These are phyloP conservation scores for Melieria omissa DNA, from an alignment of 2,888 invertebrate species.

Conservation along the genomic window DNA sequence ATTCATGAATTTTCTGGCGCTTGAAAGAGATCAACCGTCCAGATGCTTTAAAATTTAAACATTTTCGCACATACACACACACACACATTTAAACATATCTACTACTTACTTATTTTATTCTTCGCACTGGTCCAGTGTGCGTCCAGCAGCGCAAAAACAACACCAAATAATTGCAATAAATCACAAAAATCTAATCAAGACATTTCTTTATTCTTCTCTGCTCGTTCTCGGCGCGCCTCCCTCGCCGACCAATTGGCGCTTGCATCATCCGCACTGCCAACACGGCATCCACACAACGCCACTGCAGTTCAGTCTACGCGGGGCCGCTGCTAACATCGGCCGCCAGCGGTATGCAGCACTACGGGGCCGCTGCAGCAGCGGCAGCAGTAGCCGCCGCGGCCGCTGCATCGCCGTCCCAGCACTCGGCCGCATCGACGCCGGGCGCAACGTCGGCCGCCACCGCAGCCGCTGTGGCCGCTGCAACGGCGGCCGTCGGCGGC, in stretches of 20 bases:
- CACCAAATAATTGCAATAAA: neutral
- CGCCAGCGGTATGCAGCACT: conserved; percentile 63
- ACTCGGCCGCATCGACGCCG: conserved; percentile 48
- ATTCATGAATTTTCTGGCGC: conserved; percentile 26
- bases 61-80: neutral
- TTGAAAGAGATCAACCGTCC: conserved; percentile 1
- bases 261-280: neutral
- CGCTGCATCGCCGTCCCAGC: conserved; percentile 36
- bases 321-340: conserved; percentile 61
- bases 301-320: conserved; percentile 63
- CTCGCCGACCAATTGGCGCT: neutral
- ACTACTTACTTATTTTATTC: too few species aligned
- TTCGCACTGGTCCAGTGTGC: too few species aligned
- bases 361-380: conserved; percentile 50
- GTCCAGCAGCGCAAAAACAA: too few species aligned
- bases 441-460: conserved; percentile 44
- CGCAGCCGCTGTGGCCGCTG: conserved; percentile 43
- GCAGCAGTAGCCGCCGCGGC: conserved; percentile 44
- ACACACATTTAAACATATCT: neutral
- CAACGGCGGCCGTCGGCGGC: conserved; percentile 42
- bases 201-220: conserved; percentile 20
- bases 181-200: conserved; percentile 15
- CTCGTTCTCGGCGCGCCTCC: neutral
- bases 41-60: neutral
- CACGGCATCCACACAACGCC: neutral